Evolutionary conservation across 2,113 vertebrate genomes (phyloP), one percentile per base, ranked within the genome.

Genomic region (Rhea americana): DNA sequence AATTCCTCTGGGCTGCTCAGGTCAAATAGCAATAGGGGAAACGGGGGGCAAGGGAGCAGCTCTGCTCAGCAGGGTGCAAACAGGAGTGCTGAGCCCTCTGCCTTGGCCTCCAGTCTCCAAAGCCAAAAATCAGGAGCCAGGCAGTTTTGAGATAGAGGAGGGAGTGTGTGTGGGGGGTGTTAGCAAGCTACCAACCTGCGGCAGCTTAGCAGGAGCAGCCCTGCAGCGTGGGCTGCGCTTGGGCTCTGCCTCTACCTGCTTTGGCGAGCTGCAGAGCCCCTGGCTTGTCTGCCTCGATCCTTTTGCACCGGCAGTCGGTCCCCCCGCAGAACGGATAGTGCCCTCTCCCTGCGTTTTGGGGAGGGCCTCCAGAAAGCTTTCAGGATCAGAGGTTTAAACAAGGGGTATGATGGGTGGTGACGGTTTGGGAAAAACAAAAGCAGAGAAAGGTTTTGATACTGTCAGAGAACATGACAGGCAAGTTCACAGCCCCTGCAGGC

Each of bases 391-490:
- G 48, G 56, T 74, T 90, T 80, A 55, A 91, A 67, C 62, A 30
- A 74, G 67, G 73, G 87, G 30, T n/a, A 89, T 73, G 89, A 93
- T 62, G 26, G 53, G 88, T 18, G 1, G 51, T 47, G 86, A 95
- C 95, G 95, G 94, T 68, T 88, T 71, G 71, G 86, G 90, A 94
- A 95, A 95, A 97, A 95, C 85, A 96, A 70, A 66, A 67, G 78
- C 43, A 55, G 78, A 51, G 71, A 75, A 94, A 96, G 93, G 93
- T 93, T 81, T 85, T 82, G 88, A 35, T 75, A 9, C 87, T 95
- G 97, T 97, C 97, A 92, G 88, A 59, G 89, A 96, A 94, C 35
- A 24, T 68, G 95, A 97, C 93, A 94, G 95, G 91, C 96, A 94
- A 82, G 93, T 93, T 97, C 95, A 86, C 82, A 85, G 95, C 92